These are phyloP conservation scores for Chelmon rostratus DNA, from an alignment of 2,797 vertebrate genomes.

Conservation along the genomic window DNA sequence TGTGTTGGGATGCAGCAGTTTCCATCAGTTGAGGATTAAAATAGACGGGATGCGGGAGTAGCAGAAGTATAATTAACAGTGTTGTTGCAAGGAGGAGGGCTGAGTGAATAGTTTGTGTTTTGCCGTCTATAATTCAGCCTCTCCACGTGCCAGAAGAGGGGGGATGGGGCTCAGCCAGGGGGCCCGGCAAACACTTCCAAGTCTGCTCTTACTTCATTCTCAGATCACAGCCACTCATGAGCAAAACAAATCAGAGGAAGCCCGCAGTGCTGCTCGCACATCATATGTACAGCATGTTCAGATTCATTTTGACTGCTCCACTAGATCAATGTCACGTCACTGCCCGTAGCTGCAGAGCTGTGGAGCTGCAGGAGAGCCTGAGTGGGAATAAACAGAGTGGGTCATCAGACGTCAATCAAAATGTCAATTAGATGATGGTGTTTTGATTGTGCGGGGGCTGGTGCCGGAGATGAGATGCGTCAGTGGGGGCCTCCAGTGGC, in stretches of 20 bases:
- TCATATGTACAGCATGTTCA: slow-evolving; percentile 24
- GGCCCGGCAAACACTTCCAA: slow-evolving; percentile 62
- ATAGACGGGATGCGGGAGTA: slow-evolving; percentile 68
- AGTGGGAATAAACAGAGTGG: slow-evolving; percentile 18
- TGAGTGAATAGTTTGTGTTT: slow-evolving; percentile 68
- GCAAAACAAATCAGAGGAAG: slow-evolving; percentile 59
- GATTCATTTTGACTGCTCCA: slow-evolving; percentile 30
- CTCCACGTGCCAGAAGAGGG: slow-evolving; percentile 66
- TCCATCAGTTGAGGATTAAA: slow-evolving; percentile 72
- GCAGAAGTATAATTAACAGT: slow-evolving; percentile 78
- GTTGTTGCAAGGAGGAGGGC: slow-evolving; percentile 58
- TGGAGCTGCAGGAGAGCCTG: slow-evolving; percentile 15
- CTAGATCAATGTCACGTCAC: slow-evolving; percentile 39
- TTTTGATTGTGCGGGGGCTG: slow-evolving; percentile 11
- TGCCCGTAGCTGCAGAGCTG: background rate
- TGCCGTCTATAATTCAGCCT: slow-evolving; percentile 77
- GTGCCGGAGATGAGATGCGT: slow-evolving; percentile 15
- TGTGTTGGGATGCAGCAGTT: slow-evolving; percentile 51
- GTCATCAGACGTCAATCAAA: slow-evolving; percentile 38
- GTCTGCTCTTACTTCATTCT: slow-evolving; percentile 70
- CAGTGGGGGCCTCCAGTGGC: slow-evolving; percentile 33
- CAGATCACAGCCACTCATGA: slow-evolving; percentile 54
- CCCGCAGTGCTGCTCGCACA: slow-evolving; percentile 23
- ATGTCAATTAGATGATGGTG: slow-evolving; percentile 25
- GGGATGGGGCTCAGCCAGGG: slow-evolving; percentile 59